phyloP scores from a whole-genome alignment of 1,140 invertebrate species.

The Drosophila truncata region DNA sequence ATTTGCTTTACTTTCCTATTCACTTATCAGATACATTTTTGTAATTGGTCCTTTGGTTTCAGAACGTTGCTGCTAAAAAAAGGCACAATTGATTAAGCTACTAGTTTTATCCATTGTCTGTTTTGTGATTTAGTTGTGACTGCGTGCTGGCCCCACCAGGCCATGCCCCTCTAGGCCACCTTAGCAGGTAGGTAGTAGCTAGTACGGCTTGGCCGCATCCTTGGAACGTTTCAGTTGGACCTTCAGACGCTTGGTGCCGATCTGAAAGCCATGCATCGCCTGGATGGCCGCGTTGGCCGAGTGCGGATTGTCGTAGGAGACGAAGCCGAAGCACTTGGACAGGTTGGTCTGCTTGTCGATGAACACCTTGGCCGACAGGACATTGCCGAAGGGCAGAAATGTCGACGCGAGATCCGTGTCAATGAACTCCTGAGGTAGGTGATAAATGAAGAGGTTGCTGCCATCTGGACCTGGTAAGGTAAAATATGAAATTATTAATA shows the following conservation, averaged over 20 bases:
- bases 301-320: conserved; percentile 97
- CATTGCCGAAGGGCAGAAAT: conserved; percentile 98
- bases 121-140: conserved; percentile 25
- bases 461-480: conserved; percentile 93
- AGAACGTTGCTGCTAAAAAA: conserved; percentile 57
- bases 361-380: conserved; percentile 99
- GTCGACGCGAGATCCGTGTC: conserved; percentile 97
- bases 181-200: conserved; percentile 65
- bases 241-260: conserved; percentile 98
- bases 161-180: conserved; percentile 22
- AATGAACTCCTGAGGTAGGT: conserved; percentile 98
- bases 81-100: conserved; percentile 72
- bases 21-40: conserved; percentile 65
- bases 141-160: conserved; percentile 14
- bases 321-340: conserved; percentile 99
- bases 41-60: conserved; percentile 82
- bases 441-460: conserved; percentile 99
- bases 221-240: conserved; percentile 98
- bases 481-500: background rate
- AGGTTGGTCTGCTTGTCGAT: conserved; percentile 99
- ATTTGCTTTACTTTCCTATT: conserved; percentile 35
- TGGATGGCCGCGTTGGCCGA: conserved; percentile 98
- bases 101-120: conserved; percentile 41
- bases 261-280: conserved; percentile 99
- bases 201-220: conserved; percentile 94